phyloP scores from a whole-genome alignment of 2,888 invertebrate genomes.

The Macaria notata region DNA sequence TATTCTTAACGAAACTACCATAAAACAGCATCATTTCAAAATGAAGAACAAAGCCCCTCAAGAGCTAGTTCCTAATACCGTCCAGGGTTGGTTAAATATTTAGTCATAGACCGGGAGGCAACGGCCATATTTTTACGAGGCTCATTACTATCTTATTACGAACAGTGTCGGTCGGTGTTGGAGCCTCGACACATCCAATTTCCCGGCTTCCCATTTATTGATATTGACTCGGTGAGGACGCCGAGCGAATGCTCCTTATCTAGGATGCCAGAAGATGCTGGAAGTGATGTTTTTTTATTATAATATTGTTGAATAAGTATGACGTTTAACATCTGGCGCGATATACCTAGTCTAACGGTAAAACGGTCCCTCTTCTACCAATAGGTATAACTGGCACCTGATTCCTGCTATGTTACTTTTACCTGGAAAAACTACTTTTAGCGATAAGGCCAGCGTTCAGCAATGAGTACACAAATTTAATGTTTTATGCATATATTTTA shows the following conservation, averaged over 20 bases:
- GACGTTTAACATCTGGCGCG: too few species aligned
- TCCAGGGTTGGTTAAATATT: conserved; percentile 66
- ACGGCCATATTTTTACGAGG: conserved; percentile 76
- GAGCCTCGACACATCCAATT: conserved; percentile 78
- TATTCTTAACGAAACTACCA: too few species aligned
- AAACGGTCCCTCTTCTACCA: too few species aligned
- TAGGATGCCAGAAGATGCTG: conserved; percentile 44
- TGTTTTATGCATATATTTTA: too few species aligned
- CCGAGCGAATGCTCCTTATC: conserved; percentile 58
- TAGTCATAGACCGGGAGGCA: conserved; percentile 69
- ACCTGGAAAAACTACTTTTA: too few species aligned
- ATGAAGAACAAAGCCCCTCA: conserved; percentile 15
- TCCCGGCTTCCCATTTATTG: conserved; percentile 81
- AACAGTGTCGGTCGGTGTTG: conserved; percentile 59
- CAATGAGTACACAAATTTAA: too few species aligned
- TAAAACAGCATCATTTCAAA: too few species aligned
- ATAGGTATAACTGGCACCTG: too few species aligned
- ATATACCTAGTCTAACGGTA: too few species aligned
- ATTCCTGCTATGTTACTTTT: too few species aligned
- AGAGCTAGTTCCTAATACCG: conserved; percentile 16
- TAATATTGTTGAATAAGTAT: too few species aligned
- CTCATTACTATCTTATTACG: conserved; percentile 81
- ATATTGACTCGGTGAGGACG: conserved; percentile 80
- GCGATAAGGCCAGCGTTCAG: too few species aligned
- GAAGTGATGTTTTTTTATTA: conserved; percentile 42